These are phyloP conservation scores for Scotopteryx bipunctaria DNA, from an alignment of 2,888 invertebrate species.

Conservation along the genomic window DNA sequence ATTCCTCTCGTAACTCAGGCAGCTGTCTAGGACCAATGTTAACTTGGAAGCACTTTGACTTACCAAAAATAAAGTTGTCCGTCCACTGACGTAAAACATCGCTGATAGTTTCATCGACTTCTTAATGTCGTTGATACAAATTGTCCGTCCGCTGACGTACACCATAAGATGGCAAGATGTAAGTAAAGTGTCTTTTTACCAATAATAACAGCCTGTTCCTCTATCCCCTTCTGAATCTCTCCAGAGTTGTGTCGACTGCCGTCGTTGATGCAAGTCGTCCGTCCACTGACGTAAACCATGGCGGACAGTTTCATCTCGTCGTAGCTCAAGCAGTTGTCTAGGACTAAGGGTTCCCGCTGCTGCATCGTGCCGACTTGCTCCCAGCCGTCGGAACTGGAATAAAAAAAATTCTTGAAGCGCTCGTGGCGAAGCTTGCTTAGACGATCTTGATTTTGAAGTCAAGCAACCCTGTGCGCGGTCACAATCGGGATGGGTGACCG, in stretches of 20 bases:
- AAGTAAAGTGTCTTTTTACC: conserved; percentile 45
- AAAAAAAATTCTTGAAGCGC: not conserved
- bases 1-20: no score
- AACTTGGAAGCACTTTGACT: no score
- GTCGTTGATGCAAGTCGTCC: conserved; percentile 84
- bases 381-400: conserved; percentile 78
- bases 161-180: conserved; percentile 7
- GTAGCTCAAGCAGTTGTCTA: conserved; percentile 84
- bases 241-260: conserved; percentile 82
- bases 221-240: conserved; percentile 64
- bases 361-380: conserved; percentile 82
- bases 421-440: no score
- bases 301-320: conserved; percentile 86
- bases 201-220: conserved; percentile 71
- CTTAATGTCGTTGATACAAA: no score
- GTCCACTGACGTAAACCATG: conserved; percentile 83
- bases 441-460: no score
- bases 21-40: no score
- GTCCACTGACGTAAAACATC: no score
- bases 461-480: no score
- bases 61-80: no score
- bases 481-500: no score
- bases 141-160: no score
- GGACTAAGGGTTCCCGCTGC: conserved; percentile 77
- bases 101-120: no score